Percentiles rank a stretch among this genome's conserved stretches.
These are phyloP conservation scores for Microctonus hyperodae DNA, from an alignment of 2,888 invertebrate species.

Conservation along the genomic window DNA sequence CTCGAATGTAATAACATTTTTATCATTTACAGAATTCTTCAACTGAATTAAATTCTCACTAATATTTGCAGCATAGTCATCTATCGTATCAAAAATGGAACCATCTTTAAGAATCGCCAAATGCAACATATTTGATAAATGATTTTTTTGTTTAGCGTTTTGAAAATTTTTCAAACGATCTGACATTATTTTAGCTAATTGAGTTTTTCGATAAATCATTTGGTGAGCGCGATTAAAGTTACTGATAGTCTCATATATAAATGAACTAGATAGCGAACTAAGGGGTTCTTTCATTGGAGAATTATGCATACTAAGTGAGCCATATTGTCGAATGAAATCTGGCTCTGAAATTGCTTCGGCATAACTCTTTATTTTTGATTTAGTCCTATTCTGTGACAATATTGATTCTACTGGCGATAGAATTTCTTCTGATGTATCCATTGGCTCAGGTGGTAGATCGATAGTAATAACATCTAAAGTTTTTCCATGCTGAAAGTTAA, in stretches of 20 bases:
- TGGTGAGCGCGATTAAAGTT: slow-evolving; percentile 45
- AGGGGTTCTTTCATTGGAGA: slow-evolving; percentile 36
- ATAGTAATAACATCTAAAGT: slow-evolving; percentile 39
- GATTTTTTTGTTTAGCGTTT: slow-evolving; percentile 66
- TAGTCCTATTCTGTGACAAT: slow-evolving; percentile 31
- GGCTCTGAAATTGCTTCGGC: slow-evolving; percentile 45
- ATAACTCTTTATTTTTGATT: slow-evolving; percentile 43
- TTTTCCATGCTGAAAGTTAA: background rate
- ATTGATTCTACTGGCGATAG: slow-evolving; percentile 49
- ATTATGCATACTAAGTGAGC: slow-evolving; percentile 12
- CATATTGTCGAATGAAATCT: slow-evolving; percentile 29
- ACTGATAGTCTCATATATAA: slow-evolving; percentile 46
- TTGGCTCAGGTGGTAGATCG: slow-evolving; percentile 48
- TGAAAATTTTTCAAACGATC: slow-evolving; percentile 68
- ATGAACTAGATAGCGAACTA: slow-evolving; percentile 38
- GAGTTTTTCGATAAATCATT: slow-evolving; percentile 63
- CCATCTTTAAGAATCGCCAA: slow-evolving; percentile 69
- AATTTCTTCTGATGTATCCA: slow-evolving; percentile 52
- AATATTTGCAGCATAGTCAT: slow-evolving; percentile 68
- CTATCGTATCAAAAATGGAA: slow-evolving; percentile 65
- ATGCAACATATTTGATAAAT: slow-evolving; percentile 70
- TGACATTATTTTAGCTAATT: slow-evolving; percentile 65
- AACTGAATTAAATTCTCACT: slow-evolving; percentile 69
- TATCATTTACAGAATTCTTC: slow-evolving; percentile 69
- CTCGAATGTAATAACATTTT: slow-evolving; percentile 68